Base-by-base conservation (phyloP, 92 coral and sea anemone species). In the Paragorgia papillata region DNA sequence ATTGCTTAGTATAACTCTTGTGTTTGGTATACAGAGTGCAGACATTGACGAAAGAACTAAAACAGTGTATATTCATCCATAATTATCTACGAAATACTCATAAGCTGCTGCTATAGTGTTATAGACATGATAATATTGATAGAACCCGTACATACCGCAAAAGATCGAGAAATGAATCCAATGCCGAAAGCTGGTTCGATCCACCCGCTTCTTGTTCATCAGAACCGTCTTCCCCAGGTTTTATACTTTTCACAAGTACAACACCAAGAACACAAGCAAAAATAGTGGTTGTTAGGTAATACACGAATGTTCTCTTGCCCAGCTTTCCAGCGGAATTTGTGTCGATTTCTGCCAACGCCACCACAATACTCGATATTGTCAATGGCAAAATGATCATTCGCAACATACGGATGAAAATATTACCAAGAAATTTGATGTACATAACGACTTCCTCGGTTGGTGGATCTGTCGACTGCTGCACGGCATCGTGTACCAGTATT, bases 361-460 rank as follows among this genome's bases (percentile, higher is more conserved):
- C 85, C 21, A 91, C 83, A 50, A 91, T 79, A 40, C 92, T 91
- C 7, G 92, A 92, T 0, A 91, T 76, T 20, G 89, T 88, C 50
- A 91, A 79, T 7, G 97, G 97, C 7, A 91, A 82, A 34, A 91
- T 91, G 3, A 91, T 87, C 83, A 88, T 88, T 33, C 89, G 90
- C 10, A 91, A 76, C 97, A 91, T 91, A 35, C 88, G 89, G 89
- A 91, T 91, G 37, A 91, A 84, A 3, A 91, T 67, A 27, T 88
- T 92, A 19, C 97, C 97, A 13, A 92, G 97, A 71, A 88, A 91
- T 0, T 92, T 92, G 75, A 91, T 81, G 55, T 85, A 64, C 92
- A 91, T 84, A 27, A 69, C 62, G 10, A 92, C 82, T 3, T 92
- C 87, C 15, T 83, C 85, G 6, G 80, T 66, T 48, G 89, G 86